Base-by-base conservation (phyloP, 2,113 vertebrate species). In the Grallaria varia region DNA sequence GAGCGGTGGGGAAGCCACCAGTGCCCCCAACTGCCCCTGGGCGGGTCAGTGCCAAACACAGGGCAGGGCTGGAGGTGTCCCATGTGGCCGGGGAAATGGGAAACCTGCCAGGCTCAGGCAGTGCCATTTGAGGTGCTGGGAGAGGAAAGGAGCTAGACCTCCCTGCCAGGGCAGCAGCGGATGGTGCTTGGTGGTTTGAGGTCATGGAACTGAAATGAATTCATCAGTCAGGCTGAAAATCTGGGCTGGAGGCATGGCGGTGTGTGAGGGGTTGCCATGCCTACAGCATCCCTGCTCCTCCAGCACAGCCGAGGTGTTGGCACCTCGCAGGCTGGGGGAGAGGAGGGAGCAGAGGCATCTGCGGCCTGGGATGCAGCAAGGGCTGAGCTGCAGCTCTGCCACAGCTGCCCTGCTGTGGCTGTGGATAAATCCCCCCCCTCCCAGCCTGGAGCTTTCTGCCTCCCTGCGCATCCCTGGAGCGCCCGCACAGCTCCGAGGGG, bases 1-100 rank as follows among this genome's bases (percentile, higher is more conserved):
- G 22, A 37, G 62, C 62, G 12, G 28, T 19, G 42, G 60, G 31
- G 47, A 40, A 72, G 71, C 76, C 71, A 37, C 35, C 58, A 4
- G 9, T 0, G 0, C 39, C 45, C 62, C 79, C 45, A 18, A 21
- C 0, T n/a, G 12, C 11, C n/a, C 25, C 56, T 50, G 23, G 3
- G 20, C 0, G 1, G 15, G 55, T 20, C 52, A 55, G 58, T 10
- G 28, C 25, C 73, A 19, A 25, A 18, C 53, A 14, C n/a, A 47
- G 56, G 56, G 44, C 63, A 71, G 60, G 52, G 40, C 78, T 62
- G 93, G 27, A 76, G 35, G 37, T 35, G 49, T n/a, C 73, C 31
- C 3, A 0, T 2, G 47, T 31, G 59, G 50, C 52, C 39, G 27
- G 45, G 56, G 75, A 60, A 59, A 42, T 0, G 3, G 50, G 25